These are phyloP conservation scores for Ptiloglossa arizonensis DNA, from an alignment of 1,140 invertebrate genomes.

Conservation along the genomic window DNA sequence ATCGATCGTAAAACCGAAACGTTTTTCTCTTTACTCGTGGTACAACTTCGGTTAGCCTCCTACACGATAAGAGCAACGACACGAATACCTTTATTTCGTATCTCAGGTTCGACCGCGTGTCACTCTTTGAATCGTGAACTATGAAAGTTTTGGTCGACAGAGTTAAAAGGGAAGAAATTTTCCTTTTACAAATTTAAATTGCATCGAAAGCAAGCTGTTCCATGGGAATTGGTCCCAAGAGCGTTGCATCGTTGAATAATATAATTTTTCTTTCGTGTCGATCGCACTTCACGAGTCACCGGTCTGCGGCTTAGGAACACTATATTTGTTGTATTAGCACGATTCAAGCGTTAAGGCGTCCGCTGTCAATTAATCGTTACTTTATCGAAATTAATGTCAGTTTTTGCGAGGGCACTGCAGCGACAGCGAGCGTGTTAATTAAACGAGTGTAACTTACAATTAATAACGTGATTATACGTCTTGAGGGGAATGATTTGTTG, in stretches of 20 bases:
- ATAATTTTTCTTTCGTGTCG: too few relatives aligned
- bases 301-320: conserved; percentile 6
- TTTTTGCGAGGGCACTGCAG: background rate
- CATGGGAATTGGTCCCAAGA: background rate
- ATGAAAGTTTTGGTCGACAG: too few relatives aligned
- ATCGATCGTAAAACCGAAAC: too few relatives aligned
- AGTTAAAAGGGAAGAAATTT: too few relatives aligned
- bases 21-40: too few relatives aligned
- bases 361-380: conserved; percentile 36
- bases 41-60: too few relatives aligned
- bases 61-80: too few relatives aligned
- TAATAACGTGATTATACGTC: background rate
- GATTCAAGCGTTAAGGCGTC: conserved; percentile 29
- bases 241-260: background rate
- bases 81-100: too few relatives aligned
- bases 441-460: conserved; percentile 8
- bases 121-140: too few relatives aligned
- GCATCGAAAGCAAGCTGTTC: too few relatives aligned
- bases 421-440: conserved; percentile 35
- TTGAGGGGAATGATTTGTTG: background rate
- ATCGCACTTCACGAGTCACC: background rate
- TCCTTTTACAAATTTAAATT: too few relatives aligned
- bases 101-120: too few relatives aligned
- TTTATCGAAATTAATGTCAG: background rate
- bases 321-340: conserved; percentile 11